A percentile compares a stretch with the other conserved stretches of the same genome.
phyloP scores from a whole-genome alignment of 64 coral and sea anemone species.

The Orbicella faveolata region DNA sequence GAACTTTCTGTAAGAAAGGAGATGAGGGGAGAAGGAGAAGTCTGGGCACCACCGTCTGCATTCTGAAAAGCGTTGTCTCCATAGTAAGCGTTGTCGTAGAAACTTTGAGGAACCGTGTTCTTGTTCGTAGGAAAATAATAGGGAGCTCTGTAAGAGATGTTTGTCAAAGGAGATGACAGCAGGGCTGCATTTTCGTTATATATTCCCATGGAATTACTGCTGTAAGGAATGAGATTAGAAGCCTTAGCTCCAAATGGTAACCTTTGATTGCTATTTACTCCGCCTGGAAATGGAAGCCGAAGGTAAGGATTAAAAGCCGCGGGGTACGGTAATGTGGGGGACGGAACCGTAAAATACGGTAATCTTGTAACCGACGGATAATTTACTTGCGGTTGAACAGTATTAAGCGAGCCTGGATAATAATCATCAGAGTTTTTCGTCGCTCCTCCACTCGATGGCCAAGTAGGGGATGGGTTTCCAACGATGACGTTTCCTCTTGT shows the following conservation, averaged over 20 bases:
- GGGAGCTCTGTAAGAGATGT: not conserved
- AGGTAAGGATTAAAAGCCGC: not conserved
- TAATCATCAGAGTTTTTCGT: not conserved
- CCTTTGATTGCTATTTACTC: not conserved
- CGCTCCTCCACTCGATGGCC: not conserved
- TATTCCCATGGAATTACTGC: not conserved
- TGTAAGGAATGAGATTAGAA: not conserved
- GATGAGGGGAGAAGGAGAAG: slow-evolving; percentile 41
- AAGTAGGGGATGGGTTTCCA: not conserved
- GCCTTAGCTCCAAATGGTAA: not conserved
- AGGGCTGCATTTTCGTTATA: not conserved
- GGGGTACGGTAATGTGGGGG: not conserved
- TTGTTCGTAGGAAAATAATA: slow-evolving; percentile 2
- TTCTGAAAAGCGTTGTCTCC: not conserved
- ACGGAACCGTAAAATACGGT: slow-evolving; percentile 5
- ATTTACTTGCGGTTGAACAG: not conserved
- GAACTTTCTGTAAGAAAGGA: slow-evolving; percentile 15
- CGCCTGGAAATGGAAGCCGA: not conserved
- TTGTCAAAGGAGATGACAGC: not conserved
- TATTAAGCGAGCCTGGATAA: not conserved
- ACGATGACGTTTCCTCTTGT: not conserved
- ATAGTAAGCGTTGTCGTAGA: slow-evolving; percentile 12
- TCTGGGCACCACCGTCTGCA: not conserved
- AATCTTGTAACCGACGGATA: not conserved
- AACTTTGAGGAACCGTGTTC: not conserved